A percentile compares a stretch with the other conserved stretches of the same genome.
Conservation (phyloP, 2,888 invertebrate genomes). For the Limnephilus rhombicus region DNA sequence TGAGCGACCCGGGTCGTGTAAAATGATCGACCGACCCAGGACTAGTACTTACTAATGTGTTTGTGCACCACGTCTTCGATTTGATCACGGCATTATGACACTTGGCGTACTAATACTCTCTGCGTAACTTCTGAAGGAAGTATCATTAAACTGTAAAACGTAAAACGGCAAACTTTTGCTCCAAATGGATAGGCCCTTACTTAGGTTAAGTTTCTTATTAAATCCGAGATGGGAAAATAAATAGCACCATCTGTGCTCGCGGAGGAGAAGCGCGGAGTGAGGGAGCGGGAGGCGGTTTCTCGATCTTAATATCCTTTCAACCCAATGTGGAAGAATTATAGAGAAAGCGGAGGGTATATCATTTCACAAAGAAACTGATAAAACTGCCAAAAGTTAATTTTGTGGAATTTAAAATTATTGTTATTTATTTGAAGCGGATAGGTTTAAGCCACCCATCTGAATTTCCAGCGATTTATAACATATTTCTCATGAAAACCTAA, state of each 20-base stretch:
- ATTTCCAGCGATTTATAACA: too few relatives aligned
- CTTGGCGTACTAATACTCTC: neutral
- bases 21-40: too few relatives aligned
- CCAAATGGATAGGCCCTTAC: constrained; percentile 48
- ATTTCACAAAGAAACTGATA: neutral
- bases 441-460: too few relatives aligned
- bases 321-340: neutral
- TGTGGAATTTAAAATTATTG: too few relatives aligned
- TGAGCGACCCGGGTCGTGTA: too few relatives aligned
- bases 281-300: neutral
- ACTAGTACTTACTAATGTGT: neutral
- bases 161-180: constrained; percentile 52
- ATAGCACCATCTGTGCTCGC: constrained; percentile 60
- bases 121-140: constrained; percentile 43
- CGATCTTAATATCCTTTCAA: constrained; percentile 32
- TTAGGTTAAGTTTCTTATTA: constrained; percentile 61
- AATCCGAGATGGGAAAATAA: constrained; percentile 58
- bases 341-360: neutral
- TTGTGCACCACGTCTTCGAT: neutral
- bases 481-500: too few relatives aligned
- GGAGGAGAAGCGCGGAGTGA: constrained; percentile 3
- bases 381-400: too few relatives aligned
- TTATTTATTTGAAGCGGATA: too few relatives aligned
- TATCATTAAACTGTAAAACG: constrained; percentile 56
- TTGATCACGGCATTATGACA: neutral